Evolutionary conservation across 2,113 vertebrate genomes (phyloP).

Genomic region (Tachysurus fulvidraco): DNA sequence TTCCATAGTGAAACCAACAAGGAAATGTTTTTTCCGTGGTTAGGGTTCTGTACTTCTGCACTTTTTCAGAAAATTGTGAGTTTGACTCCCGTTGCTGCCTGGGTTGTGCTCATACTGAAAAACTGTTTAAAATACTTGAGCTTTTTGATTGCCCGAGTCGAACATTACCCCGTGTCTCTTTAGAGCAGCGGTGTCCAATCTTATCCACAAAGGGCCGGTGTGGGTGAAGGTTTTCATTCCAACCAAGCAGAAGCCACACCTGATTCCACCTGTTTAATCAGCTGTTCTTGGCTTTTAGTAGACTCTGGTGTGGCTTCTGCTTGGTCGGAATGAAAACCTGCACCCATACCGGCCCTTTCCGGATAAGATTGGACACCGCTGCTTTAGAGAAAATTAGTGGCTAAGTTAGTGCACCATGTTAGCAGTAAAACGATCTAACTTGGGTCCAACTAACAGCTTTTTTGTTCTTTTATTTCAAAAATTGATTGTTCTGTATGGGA

Average conservation of each 20-base stretch:
- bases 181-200: too few relatives aligned
- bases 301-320: too few relatives aligned
- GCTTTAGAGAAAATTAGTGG: background rate
- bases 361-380: too few relatives aligned
- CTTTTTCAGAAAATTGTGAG: too few relatives aligned
- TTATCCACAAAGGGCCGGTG: too few relatives aligned
- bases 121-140: constrained; percentile 45
- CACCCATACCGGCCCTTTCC: too few relatives aligned
- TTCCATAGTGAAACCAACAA: background rate
- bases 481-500: background rate
- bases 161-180: constrained; percentile 12
- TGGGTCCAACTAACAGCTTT: background rate
- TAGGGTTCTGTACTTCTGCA: background rate
- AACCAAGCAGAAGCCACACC: too few relatives aligned
- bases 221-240: too few relatives aligned
- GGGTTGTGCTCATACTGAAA: background rate
- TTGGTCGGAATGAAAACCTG: too few relatives aligned
- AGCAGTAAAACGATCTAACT: background rate
- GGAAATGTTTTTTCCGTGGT: background rate
- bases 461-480: background rate
- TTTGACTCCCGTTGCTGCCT: background rate
- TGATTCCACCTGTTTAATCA: too few relatives aligned
- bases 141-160: constrained; percentile 41
- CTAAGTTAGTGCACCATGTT: background rate
- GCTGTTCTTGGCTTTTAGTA: too few relatives aligned